These are phyloP conservation scores for Rhyzopertha dominica DNA, from an alignment of 1,140 invertebrate genomes.

Conservation along the genomic window DNA sequence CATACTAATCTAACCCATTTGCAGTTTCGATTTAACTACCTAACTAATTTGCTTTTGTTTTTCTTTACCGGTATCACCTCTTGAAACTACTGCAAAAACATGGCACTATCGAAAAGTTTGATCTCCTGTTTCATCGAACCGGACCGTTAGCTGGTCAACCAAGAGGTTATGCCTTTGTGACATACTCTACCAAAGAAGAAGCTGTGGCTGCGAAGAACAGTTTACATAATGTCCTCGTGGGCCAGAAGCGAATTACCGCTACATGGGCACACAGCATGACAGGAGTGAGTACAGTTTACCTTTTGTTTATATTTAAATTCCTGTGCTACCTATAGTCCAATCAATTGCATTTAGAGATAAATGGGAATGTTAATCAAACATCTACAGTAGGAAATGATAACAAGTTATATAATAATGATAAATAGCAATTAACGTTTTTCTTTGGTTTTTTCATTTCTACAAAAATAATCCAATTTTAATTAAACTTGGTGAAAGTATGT, in stretches of 20 bases:
- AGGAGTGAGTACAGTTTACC: conserved; percentile 50
- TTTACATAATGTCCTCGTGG: conserved; percentile 69
- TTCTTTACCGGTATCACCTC: conserved; percentile 80
- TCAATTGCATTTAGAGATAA: too few relatives aligned
- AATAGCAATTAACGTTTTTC: too few relatives aligned
- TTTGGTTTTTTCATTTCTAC: too few relatives aligned
- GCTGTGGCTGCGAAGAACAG: conserved; percentile 61
- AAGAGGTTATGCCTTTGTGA: conserved; percentile 90
- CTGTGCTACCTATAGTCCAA: too few relatives aligned
- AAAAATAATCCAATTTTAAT: too few relatives aligned
- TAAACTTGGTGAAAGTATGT: too few relatives aligned
- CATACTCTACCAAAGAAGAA: conserved; percentile 65
- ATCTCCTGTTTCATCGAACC: conserved; percentile 85
- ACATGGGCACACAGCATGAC: conserved; percentile 74
- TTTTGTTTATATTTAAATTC: too few relatives aligned
- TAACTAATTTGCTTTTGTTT: conserved; percentile 25
- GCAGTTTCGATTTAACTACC: conserved; percentile 31
- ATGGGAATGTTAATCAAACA: too few relatives aligned
- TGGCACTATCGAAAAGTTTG: conserved; percentile 88
- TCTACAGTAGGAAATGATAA: too few relatives aligned
- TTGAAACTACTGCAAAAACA: conserved; percentile 90
- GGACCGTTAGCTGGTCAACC: conserved; percentile 84
- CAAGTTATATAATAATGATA: too few relatives aligned
- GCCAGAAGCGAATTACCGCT: conserved; percentile 70
- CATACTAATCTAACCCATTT: conserved; percentile 11